These are phyloP conservation scores for Ceryle rudis DNA, from an alignment of 2,797 vertebrate genomes.

Conservation along the genomic window DNA sequence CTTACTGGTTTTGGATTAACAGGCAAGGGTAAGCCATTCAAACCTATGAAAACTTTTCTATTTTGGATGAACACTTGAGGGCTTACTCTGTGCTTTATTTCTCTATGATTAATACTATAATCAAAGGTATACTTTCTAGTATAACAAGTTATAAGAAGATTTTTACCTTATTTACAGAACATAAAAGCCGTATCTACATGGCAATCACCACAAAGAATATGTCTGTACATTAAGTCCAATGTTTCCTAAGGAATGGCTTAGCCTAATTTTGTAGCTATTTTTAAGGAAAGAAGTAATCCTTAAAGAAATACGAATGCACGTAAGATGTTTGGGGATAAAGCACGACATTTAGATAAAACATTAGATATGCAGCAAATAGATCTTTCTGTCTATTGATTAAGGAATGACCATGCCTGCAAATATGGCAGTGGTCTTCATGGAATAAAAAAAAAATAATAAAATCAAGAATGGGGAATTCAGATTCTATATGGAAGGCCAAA, in stretches of 20 bases:
- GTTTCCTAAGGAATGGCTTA: conserved; percentile 8
- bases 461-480: neutral
- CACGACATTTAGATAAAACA: neutral
- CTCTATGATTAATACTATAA: conserved; percentile 14
- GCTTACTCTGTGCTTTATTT: neutral
- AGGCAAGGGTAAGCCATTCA: neutral
- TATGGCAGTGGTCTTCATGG: too few species aligned
- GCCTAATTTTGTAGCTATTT: neutral
- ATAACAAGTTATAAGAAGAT: neutral
- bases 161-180: neutral
- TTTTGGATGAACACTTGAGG: neutral
- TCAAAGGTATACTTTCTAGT: neutral
- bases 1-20: neutral
- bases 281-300: neutral
- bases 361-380: neutral
- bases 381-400: neutral
- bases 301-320: neutral
- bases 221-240: neutral
- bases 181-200: neutral
- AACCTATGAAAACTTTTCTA: neutral
- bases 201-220: neutral
- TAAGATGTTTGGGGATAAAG: neutral
- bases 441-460: neutral
- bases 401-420: neutral
- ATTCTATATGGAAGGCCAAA: neutral